Percentiles rank a stretch among this genome's conserved stretches.
phyloP scores from a whole-genome alignment of 1,140 invertebrate species.

The Oppia nitens region DNA sequence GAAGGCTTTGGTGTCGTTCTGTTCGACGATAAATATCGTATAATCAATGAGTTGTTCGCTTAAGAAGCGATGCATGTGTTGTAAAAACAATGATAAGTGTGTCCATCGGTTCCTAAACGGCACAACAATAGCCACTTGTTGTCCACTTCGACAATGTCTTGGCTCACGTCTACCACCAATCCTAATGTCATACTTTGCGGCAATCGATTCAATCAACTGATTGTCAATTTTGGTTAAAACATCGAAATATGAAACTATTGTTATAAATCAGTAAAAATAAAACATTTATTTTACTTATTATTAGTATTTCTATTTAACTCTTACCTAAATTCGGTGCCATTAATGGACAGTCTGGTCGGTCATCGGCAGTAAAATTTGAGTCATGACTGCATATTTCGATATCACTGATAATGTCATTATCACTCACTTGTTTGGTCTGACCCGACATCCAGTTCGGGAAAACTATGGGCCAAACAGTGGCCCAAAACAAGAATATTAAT shows the following conservation, averaged over 20 bases:
- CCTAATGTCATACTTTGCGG: neutral
- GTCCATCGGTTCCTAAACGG: slow-evolving; percentile 65
- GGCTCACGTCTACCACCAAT: slow-evolving; percentile 57
- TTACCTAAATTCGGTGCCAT: neutral
- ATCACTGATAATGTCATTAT: neutral
- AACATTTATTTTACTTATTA: neutral
- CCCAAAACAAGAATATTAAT: neutral
- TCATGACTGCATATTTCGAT: neutral
- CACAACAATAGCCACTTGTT: slow-evolving; percentile 66
- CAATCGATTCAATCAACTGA: neutral
- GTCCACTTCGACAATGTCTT: slow-evolving; percentile 47
- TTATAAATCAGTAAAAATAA: no score
- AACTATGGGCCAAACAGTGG: neutral
- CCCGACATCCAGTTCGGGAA: neutral
- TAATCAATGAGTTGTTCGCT: slow-evolving; percentile 75
- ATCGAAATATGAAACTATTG: neutral
- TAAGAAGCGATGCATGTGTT: slow-evolving; percentile 76
- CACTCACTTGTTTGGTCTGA: neutral
- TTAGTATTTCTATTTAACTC: neutral
- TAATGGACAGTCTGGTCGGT: neutral
- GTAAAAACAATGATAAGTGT: slow-evolving; percentile 61
- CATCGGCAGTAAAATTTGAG: neutral
- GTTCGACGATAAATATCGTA: slow-evolving; percentile 77
- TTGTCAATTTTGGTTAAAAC: neutral
- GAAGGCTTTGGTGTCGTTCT: slow-evolving; percentile 29